Base-by-base conservation (phyloP, 2,888 invertebrate genomes). In the Acronicta alni region DNA sequence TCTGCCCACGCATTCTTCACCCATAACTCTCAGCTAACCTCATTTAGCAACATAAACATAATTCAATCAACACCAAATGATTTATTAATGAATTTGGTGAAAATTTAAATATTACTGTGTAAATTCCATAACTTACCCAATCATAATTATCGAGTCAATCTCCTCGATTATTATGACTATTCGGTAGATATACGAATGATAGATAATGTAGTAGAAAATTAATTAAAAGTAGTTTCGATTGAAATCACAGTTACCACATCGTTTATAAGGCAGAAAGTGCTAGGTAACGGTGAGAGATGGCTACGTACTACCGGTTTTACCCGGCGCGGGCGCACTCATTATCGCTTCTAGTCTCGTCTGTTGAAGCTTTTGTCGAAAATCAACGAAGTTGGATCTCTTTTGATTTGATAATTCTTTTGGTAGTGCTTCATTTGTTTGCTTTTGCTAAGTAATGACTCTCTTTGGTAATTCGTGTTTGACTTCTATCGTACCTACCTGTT, bases 261-360 rank as follows among this genome's bases (percentile, higher is more conserved):
- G 86, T 87, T 88, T 84, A 82, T 82, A 79, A 85, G 74, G 72
- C 83, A 86, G 91, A 91, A 90, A 89, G 88, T 91, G 92, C 89
- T 86, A 85, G 83, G 88, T 91, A 92, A 92, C 90, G 93, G 89
- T 88, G 83, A 83, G 85, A 87, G 89, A 91, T 89, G 87, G 83
- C 83, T 83, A 81, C 16, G 78, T 82, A 84, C 93, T 93, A 93
- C 93, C 92, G 93, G 93, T 92, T 93, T 93, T 93, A 92, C 93
- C 84, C 90, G 77, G 73, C 38, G 81, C 78, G 61, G 46, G 66
- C 63, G 72, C 77, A 79, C 88, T 90, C 87, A 90, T 90, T 91
- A 93, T 85, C 83, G 80, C 73, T 77, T 73, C 82, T 82, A 84
- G 83, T 84, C 83, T 73, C 69, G 76, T 84, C 83, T 56, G 67